These are phyloP conservation scores for Macquaria ambigua DNA, from an alignment of 2,113 vertebrate species.

Conservation along the genomic window DNA sequence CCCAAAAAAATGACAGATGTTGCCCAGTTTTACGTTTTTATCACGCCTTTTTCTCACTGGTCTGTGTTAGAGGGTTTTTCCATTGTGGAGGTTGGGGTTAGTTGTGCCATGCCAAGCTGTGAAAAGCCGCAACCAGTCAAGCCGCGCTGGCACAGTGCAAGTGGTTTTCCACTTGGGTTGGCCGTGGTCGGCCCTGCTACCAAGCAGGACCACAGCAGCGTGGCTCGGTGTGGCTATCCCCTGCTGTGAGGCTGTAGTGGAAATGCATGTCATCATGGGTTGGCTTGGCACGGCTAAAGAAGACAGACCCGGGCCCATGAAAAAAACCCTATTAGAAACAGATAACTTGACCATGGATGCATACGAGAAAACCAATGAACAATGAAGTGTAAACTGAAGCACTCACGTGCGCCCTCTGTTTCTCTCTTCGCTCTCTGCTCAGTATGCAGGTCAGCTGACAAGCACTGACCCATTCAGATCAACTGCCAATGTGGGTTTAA, in stretches of 20 bases:
- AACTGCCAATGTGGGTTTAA: background rate
- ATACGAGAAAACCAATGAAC: background rate
- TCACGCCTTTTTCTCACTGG: background rate
- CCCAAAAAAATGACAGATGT: too few species aligned
- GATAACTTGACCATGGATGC: background rate
- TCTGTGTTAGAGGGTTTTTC: background rate
- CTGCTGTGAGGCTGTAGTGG: background rate
- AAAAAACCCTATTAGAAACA: background rate
- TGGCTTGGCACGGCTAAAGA: background rate
- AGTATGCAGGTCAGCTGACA: constrained; percentile 1
- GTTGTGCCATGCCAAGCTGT: too few species aligned
- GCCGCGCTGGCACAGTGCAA: background rate
- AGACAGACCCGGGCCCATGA: background rate
- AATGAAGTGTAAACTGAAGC: background rate
- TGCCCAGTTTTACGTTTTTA: background rate
- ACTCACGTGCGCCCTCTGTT: background rate
- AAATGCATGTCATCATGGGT: background rate
- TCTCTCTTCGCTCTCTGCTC: background rate
- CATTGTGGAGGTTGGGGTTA: too few species aligned
- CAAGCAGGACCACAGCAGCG: background rate
- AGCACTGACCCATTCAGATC: background rate
- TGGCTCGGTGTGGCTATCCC: background rate
- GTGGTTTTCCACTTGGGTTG: background rate
- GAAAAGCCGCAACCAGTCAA: too few species aligned
- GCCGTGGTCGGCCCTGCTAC: background rate